Evolutionary conservation across 2,888 invertebrate species (phyloP).

Genomic region (Nemotelus nigrinus): DNA sequence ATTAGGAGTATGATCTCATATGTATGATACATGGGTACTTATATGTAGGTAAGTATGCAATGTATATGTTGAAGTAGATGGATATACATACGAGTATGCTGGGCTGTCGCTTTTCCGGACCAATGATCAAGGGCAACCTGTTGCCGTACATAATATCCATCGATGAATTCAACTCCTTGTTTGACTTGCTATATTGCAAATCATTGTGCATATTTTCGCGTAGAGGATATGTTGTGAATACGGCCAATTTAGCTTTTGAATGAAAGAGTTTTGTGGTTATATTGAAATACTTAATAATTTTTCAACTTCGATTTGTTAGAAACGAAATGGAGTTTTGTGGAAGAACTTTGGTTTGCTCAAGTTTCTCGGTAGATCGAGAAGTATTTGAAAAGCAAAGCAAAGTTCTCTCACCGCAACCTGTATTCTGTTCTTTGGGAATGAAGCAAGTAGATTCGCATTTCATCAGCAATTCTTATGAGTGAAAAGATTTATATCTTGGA

Average conservation of each 20-base stretch:
- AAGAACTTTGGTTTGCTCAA: neutral
- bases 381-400: no score
- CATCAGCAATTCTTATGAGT: no score
- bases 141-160: neutral
- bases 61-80: neutral
- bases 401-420: no score
- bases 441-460: no score
- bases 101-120: slow-evolving; percentile 45
- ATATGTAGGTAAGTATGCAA: neutral
- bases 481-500: no score
- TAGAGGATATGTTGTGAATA: neutral
- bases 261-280: no score
- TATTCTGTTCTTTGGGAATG: no score
- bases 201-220: neutral
- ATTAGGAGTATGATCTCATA: slow-evolving; percentile 21
- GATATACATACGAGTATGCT: neutral
- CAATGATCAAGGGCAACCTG: slow-evolving; percentile 47
- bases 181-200: slow-evolving; percentile 1
- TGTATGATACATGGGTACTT: neutral
- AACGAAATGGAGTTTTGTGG: no score
- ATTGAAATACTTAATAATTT: no score
- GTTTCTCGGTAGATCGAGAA: neutral
- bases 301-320: no score
- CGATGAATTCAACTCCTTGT: neutral
- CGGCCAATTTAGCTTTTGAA: neutral